phyloP scores from a whole-genome alignment of 2,113 vertebrate species.

The Laticauda colubrina region DNA sequence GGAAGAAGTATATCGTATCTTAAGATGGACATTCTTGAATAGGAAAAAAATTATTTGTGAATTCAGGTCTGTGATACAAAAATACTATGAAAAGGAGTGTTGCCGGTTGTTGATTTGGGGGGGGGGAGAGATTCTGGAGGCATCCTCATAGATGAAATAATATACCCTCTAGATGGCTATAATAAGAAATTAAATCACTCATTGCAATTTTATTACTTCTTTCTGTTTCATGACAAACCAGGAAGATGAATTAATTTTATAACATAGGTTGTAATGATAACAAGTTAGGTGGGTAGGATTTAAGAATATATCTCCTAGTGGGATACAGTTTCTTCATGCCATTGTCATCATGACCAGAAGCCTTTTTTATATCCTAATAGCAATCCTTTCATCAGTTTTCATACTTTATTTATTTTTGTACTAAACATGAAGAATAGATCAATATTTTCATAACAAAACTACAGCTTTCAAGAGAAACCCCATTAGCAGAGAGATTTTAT shows the following conservation, averaged over 20 bases:
- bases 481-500: neutral
- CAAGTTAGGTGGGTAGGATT: too few relatives aligned
- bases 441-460: neutral
- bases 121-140: neutral
- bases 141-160: accelerated
- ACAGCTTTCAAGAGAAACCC: neutral
- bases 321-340: neutral
- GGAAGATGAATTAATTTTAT: accelerated
- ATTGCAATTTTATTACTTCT: accelerated
- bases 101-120: neutral
- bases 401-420: neutral
- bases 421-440: neutral
- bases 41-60: accelerated
- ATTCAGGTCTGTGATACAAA: neutral
- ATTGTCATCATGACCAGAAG: neutral
- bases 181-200: neutral
- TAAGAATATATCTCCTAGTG: neutral
- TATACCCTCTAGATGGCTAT: neutral
- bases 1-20: neutral
- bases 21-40: neutral
- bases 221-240: neutral
- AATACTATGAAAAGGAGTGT: neutral
- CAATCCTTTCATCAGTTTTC: neutral
- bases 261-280: neutral
- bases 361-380: neutral